These are phyloP conservation scores for Camponotus floridanus DNA, from an alignment of 1,140 invertebrate genomes.

Conservation along the genomic window DNA sequence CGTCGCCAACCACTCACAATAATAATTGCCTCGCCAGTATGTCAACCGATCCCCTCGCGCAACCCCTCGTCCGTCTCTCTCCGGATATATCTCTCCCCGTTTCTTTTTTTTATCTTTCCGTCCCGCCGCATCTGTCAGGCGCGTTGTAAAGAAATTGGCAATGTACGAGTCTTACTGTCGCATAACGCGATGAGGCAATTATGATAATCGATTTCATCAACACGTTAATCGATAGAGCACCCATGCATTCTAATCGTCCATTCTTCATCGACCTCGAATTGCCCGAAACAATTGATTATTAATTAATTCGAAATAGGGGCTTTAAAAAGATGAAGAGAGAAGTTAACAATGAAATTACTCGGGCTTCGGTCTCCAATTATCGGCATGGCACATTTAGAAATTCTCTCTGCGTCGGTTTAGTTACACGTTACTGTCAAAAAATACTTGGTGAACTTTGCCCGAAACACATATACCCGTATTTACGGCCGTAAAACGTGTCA, in stretches of 20 bases:
- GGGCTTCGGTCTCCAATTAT: no score
- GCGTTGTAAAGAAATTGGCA: neutral
- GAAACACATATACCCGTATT: constrained; percentile 11
- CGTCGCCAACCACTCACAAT: constrained; percentile 83
- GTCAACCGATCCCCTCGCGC: constrained; percentile 71
- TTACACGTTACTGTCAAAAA: constrained; percentile 7
- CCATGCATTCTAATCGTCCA: neutral
- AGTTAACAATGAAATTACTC: no score
- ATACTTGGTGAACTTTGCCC: neutral
- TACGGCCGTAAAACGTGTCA: constrained; percentile 16
- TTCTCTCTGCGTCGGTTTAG: neutral
- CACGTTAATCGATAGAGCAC: neutral
- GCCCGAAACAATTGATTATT: no score
- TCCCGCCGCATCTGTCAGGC: constrained; percentile 5
- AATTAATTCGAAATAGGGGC: no score
- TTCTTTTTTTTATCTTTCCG: neutral
- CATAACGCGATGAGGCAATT: neutral
- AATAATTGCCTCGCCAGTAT: constrained; percentile 82
- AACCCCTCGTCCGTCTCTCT: constrained; percentile 56
- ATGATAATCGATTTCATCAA: neutral
- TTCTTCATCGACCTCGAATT: neutral
- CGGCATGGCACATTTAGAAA: neutral
- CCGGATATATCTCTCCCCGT: neutral
- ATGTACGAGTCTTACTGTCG: neutral
- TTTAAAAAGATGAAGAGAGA: no score